Conservation (phyloP, 2,888 invertebrate species). For the Nephrotoma guestfalica region DNA sequence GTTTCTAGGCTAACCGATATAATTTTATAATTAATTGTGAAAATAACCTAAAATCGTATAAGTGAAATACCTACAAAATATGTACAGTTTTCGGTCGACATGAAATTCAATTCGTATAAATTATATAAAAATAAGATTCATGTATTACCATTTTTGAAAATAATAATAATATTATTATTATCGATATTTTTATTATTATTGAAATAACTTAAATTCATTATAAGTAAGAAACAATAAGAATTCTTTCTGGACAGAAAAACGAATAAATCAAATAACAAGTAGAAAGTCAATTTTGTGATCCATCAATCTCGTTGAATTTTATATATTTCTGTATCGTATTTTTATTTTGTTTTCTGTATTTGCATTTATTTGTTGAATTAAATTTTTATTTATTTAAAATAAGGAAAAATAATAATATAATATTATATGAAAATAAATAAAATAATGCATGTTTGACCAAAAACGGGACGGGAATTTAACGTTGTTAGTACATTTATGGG, state of each 20-base stretch:
- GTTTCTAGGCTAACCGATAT: not conserved
- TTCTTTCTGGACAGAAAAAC: not conserved
- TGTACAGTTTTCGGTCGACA: not conserved
- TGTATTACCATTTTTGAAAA: not conserved
- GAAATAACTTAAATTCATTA: not conserved
- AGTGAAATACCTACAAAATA: not conserved
- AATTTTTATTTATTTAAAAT: not conserved
- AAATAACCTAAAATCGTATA: not conserved
- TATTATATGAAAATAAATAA: not conserved
- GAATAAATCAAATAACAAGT: constrained; percentile 1
- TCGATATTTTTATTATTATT: not conserved
- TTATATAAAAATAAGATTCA: not conserved
- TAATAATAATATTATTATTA: not conserved
- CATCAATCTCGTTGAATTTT: constrained; percentile 1
- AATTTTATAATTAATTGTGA: not conserved
- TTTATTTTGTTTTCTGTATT: not conserved
- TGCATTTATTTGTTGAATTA: not conserved
- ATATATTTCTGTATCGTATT: not conserved
- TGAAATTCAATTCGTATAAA: not conserved
- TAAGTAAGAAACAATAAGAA: not conserved
- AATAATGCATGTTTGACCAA: not conserved
- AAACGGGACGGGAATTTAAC: not conserved
- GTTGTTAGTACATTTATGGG: not conserved
- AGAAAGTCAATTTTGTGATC: constrained; percentile 4
- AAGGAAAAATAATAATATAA: not conserved